These are phyloP conservation scores for Coluber constrictor DNA, from an alignment of 2,797 vertebrate genomes.

Conservation along the genomic window DNA sequence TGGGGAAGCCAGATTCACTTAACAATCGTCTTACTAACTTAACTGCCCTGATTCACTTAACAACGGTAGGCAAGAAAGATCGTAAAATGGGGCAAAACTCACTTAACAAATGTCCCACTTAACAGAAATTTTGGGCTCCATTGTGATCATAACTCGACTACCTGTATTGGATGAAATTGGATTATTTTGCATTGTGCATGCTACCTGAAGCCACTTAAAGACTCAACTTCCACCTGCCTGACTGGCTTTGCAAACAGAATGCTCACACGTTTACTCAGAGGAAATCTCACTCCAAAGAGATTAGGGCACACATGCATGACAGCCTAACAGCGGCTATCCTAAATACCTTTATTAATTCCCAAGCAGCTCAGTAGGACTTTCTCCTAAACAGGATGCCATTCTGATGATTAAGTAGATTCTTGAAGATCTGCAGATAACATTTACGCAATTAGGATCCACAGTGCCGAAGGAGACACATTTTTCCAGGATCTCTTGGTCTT, in stretches of 20 bases:
- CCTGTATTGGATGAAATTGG: background rate
- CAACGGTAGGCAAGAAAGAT: background rate
- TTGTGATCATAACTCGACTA: background rate
- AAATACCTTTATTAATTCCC: background rate
- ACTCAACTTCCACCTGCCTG: background rate
- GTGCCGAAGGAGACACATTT: background rate
- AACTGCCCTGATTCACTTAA: background rate
- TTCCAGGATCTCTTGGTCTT: background rate
- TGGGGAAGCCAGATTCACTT: too few relatives aligned
- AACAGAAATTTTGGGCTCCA: background rate
- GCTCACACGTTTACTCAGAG: background rate
- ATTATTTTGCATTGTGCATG: background rate
- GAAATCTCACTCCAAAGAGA: background rate
- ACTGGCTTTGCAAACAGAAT: background rate
- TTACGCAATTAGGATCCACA: background rate
- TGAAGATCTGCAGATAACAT: background rate
- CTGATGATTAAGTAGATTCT: background rate
- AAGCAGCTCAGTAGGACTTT: background rate
- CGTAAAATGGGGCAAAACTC: background rate
- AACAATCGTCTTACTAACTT: background rate
- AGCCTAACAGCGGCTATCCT: background rate
- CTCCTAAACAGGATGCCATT: background rate
- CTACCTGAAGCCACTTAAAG: background rate
- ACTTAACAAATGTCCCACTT: too few relatives aligned
- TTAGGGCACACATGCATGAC: background rate